A percentile compares a stretch with the other conserved stretches of the same genome.
Evolutionary conservation across 2,888 invertebrate genomes (phyloP).

Genomic region (Caenorhabditis doughertyi): DNA sequence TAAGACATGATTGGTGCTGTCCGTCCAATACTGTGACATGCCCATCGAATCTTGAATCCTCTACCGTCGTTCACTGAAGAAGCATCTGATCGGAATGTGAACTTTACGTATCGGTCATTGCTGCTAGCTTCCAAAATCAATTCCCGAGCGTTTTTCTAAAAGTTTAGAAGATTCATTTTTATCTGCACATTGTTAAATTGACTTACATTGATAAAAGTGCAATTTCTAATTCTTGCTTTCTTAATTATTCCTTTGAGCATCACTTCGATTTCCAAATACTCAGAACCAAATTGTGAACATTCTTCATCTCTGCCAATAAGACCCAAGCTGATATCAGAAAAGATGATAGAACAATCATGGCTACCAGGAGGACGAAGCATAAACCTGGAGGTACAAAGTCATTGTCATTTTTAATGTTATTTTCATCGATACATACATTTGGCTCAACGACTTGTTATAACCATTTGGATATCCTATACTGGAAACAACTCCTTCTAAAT

Average conservation of each 20-base stretch:
- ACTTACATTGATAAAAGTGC: constrained; percentile 50
- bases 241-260: constrained; percentile 6
- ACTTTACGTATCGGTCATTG: constrained; percentile 48
- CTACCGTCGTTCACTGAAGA: constrained; percentile 72
- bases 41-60: constrained; percentile 76
- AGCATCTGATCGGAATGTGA: constrained; percentile 71
- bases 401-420: neutral
- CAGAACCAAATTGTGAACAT: constrained; percentile 41
- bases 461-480: constrained; percentile 75
- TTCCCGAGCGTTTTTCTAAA: constrained; percentile 25
- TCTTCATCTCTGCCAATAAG: neutral
- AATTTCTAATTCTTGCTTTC: constrained; percentile 41
- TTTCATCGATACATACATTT: constrained; percentile 50
- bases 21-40: constrained; percentile 67
- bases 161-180: neutral
- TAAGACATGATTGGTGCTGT: neutral
- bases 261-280: constrained; percentile 63
- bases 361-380: constrained; percentile 70
- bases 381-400: constrained; percentile 58
- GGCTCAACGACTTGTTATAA: constrained; percentile 61
- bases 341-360: constrained; percentile 64
- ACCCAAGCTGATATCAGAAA: constrained; percentile 62
- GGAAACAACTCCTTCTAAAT: constrained; percentile 72
- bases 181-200: neutral
- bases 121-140: constrained; percentile 29